Evolutionary conservation across 2,888 invertebrate species (phyloP), one percentile per base, ranked within the genome.

Genomic region (Erebia aethiops): DNA sequence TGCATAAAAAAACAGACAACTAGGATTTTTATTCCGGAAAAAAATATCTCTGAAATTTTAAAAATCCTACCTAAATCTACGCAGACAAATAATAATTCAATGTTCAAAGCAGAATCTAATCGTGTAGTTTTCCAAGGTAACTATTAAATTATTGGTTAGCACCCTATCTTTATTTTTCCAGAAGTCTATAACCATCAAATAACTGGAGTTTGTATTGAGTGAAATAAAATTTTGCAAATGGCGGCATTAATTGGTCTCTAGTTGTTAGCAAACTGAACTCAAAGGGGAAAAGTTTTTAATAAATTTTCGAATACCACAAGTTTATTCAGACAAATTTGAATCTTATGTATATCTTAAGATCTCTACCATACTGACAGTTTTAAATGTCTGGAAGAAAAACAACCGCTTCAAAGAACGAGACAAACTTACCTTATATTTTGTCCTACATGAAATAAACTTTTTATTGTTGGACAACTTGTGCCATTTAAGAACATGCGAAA

Each of bases 241-340:
- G 21, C 65, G 86, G 86, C 90, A 90, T 91, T 92, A 92, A 91
- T 92, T 91, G 88, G 78, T 79, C 80, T 79, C 85, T 86, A 87
- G 84, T 83, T 88, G 86, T 87, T 90, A 89, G 93, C 91, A 91
- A 90, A 91, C 88, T 90, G 89, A 86, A 90, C 86, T 90, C 85
- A 90, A 92, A 91, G 88, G 89, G 90, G 90, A 85, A 86, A 90
- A 92, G 85, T 91, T 92, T 58, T 91, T 92, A 91, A 92, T 92
- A 92, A 92, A 92, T 92, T 91, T 87, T 86, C 82, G 78, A 87
- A 84, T 84, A 91, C 92, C 89, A 82, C 82, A 35, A 75, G 56
- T 16, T 13, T 81, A 86, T 84, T 87, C 87, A 86, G 81, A 83
- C 83, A 85, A 84, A 85, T 86, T 89, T 81, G 78, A 79, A 81